Evolutionary conservation across 2,797 vertebrate genomes (phyloP), one percentile per base, ranked within the genome.

Genomic region (Leuciscus waleckii): DNA sequence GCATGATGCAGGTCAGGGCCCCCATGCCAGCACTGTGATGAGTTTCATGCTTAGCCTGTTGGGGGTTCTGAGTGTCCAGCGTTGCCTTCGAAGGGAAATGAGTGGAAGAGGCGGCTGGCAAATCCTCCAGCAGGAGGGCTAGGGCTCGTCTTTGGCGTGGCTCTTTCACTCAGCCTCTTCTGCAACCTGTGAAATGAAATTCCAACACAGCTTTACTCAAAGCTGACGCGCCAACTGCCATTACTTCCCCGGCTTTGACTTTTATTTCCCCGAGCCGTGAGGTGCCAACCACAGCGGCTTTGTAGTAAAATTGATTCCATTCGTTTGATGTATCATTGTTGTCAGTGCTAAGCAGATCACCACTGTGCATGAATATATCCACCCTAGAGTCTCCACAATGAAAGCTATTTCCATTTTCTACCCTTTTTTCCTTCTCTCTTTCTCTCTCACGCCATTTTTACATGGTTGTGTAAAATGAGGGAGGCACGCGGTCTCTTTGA

Each of bases 281-380:
- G 65, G 78, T 82, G 71, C 73, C 56, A 37, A 80, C 85, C 82
- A 79, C 74, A 79, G 65, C n/a, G 88, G 88, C 85, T 84, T 87
- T 75, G 83, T 91, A 89, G 89, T 90, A 86, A 92, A 92, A 93
- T 80, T 91, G 91, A 93, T 92, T 93, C 88, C 63, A 82, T 87
- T 89, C 90, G 93, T 90, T 94, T 94, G 92, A 95, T 94, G 89
- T 91, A 91, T 92, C 90, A 90, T 93, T 94, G 93, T 93, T 95
- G 92, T 93, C 91, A 90, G 90, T 84, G 87, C 91, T 91, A 92
- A 93, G 91, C 89, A 93, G 94, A 94, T 93, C 92, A 92, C 87
- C 84, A 84, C 90, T 84, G 89, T 71, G 90, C 90, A 90, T 93
- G 91, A 93, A 91, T 92, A 85, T 86, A 91, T 90, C 63, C 90